Evolutionary conservation across 2,797 vertebrate genomes (phyloP).

Genomic region (Parotocinclus haroldoi): DNA sequence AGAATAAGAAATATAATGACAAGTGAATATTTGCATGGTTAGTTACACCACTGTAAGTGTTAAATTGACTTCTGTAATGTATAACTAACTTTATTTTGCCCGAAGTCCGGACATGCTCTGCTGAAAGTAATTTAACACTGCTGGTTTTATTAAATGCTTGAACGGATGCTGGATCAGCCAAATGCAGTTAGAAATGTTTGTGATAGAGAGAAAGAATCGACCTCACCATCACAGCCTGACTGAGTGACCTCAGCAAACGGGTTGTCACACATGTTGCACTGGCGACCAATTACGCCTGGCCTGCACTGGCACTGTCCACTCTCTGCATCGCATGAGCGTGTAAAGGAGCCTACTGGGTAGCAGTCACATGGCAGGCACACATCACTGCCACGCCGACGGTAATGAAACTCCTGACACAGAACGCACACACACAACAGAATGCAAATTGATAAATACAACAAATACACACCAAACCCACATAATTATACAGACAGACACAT

Average conservation of each 20-base stretch:
- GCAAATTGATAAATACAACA: no score
- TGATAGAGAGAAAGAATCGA: background rate
- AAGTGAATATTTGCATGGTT: background rate
- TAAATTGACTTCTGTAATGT: conserved; percentile 12
- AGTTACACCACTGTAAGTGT: background rate
- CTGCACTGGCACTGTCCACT: conserved; percentile 89
- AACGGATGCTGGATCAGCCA: background rate
- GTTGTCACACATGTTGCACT: conserved; percentile 94
- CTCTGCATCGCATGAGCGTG: conserved; percentile 86
- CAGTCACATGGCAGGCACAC: conserved; percentile 92
- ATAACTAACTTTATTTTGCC: background rate
- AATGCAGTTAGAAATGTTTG: background rate
- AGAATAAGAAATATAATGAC: background rate
- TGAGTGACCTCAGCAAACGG: conserved; percentile 96
- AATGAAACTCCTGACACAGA: conserved; percentile 87
- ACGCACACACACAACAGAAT: conserved; percentile 13
- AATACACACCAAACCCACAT: no score
- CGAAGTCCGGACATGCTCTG: background rate
- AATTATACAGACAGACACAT: no score
- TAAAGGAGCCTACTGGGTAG: conserved; percentile 93
- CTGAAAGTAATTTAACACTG: conserved; percentile 16
- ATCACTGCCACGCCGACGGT: conserved; percentile 79
- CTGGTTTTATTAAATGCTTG: conserved; percentile 12
- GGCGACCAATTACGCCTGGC: conserved; percentile 90
- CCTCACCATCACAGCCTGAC: conserved; percentile 87